phyloP scores from a whole-genome alignment of 2,888 invertebrate genomes.

The Ischnus inquisitorius region DNA sequence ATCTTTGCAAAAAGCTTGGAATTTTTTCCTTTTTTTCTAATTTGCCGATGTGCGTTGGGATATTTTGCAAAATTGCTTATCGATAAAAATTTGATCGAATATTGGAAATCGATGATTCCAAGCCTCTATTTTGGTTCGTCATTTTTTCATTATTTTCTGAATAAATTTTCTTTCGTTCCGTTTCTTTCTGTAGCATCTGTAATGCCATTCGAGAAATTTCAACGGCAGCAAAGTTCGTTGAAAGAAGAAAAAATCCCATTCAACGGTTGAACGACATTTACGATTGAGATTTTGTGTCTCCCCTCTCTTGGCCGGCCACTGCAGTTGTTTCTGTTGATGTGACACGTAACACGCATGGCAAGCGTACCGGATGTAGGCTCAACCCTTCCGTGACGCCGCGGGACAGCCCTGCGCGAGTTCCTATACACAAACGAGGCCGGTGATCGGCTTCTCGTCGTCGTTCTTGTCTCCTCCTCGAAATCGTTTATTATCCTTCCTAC shows the following conservation, averaged over 20 bases:
- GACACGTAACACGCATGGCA: constrained; percentile 66
- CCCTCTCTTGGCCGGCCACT: constrained; percentile 1
- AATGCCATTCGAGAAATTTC: not conserved
- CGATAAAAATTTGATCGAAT: not conserved
- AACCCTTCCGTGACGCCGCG: constrained; percentile 72
- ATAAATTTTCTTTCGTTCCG: not conserved
- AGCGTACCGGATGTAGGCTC: constrained; percentile 71
- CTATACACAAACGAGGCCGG: constrained; percentile 48
- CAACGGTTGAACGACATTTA: constrained; percentile 1
- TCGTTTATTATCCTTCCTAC: constrained; percentile 53
- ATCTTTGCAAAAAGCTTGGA: not conserved
- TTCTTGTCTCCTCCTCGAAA: constrained; percentile 20
- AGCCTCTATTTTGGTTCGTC: not conserved
- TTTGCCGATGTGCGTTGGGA: not conserved
- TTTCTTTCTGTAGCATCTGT: not conserved
- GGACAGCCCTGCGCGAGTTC: constrained; percentile 59
- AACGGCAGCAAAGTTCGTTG: not conserved
- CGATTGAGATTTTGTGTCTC: constrained; percentile 57
- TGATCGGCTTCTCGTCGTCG: constrained; percentile 51
- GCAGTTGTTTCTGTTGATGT: constrained; percentile 44
- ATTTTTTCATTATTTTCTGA: not conserved
- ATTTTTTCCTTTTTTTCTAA: not conserved
- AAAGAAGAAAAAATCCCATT: constrained; percentile 28
- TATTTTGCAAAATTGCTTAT: not conserved
- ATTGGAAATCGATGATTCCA: not conserved